phyloP scores from a whole-genome alignment of 1,140 invertebrate species.

The Dolichoris vasculosae region DNA sequence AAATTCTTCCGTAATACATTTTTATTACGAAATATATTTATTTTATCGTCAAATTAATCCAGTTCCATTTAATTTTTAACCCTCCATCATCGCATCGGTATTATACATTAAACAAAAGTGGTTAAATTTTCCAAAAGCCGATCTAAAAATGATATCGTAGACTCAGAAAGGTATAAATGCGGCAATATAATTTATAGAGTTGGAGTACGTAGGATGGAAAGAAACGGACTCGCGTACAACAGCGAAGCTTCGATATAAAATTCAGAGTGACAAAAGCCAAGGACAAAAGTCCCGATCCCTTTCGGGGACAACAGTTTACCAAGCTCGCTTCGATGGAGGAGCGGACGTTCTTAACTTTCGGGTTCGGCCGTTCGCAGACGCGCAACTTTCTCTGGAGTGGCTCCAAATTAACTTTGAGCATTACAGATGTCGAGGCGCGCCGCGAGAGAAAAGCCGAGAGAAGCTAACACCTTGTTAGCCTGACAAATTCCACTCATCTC shows the following conservation, averaged over 20 bases:
- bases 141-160: too few relatives aligned
- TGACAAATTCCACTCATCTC: conserved; percentile 69
- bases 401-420: conserved; percentile 69
- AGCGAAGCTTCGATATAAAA: not conserved
- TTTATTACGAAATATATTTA: too few relatives aligned
- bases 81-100: too few relatives aligned
- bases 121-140: too few relatives aligned
- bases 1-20: too few relatives aligned
- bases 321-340: not conserved
- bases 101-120: too few relatives aligned
- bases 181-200: too few relatives aligned
- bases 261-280: not conserved
- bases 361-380: not conserved
- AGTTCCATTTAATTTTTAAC: too few relatives aligned
- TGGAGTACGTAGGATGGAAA: too few relatives aligned
- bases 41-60: too few relatives aligned
- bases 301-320: too few relatives aligned
- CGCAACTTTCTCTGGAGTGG: conserved; percentile 44
- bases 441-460: conserved; percentile 53
- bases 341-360: conserved; percentile 39
- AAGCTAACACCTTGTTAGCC: conserved; percentile 72
- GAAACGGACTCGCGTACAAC: not conserved
- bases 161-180: too few relatives aligned
- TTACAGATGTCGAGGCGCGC: conserved; percentile 69
- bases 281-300: not conserved